Base-by-base conservation (phyloP, 2,113 vertebrate genomes). In the Brienomyrus longianalis region DNA sequence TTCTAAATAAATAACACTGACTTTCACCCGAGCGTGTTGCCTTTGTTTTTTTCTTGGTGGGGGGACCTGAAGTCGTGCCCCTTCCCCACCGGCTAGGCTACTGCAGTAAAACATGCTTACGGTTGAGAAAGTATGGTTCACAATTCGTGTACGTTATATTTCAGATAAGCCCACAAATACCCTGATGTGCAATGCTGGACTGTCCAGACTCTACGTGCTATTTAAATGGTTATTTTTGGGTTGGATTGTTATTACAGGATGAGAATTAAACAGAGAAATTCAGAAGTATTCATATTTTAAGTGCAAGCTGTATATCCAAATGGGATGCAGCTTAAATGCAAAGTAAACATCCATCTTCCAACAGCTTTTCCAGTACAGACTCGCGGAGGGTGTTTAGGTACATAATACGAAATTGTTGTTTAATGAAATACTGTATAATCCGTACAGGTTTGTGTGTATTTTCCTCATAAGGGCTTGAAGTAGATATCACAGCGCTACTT, bases 1-100 rank as follows among this genome's bases (percentile, higher is more conserved):
- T 99, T 99, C 96, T 97, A 97, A 99, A 99, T 99, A 99, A 99
- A 99, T 84, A 97, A 95, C 92, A 97, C 94, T 96, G 96, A 97
- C 96, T 98, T 97, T 98, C 83, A 94, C 51, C 92, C 95, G 95
- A 90, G 92, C 90, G 62, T 93, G 54, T 56, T 93, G 89, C 19
- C 15, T 89, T 93, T 83, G 86, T 90, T 94, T 85, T 85, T 92
- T 88, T 47, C 5, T 50, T 27, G 84, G 84, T 19, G n/a, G 23
- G 27, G 43, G 45, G 83, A 23, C 19, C 9, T 31, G 62, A 70
- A 31, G 27, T 70, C 10, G 62, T 66, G n/a, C 62, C n/a, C 2
- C 62, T 10, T 11, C 2, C 3, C n/a, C 59, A 66, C 62, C 10
- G 10, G 10, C 27, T 83, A 21, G 3, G 13, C 7, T 86, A 23